Percentiles rank a stretch among this genome's conserved stretches.
Conservation (phyloP, 2,888 invertebrate species). For the Andricus quercusramuli region DNA sequence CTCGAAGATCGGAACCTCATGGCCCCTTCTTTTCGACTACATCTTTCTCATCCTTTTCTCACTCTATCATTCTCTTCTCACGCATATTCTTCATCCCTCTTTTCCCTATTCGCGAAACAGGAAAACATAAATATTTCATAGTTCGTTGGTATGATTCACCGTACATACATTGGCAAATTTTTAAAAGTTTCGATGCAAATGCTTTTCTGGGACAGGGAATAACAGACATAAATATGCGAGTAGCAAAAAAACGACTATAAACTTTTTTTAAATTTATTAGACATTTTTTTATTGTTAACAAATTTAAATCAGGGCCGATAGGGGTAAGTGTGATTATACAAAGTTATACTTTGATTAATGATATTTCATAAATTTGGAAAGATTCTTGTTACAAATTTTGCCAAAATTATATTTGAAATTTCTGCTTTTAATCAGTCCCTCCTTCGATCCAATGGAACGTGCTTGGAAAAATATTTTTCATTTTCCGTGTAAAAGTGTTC, state of each 20-base stretch:
- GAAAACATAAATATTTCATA: constrained; percentile 73
- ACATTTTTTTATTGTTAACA: not conserved
- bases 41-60: constrained; percentile 50
- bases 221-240: constrained; percentile 2
- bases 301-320: not conserved
- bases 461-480: too few relatives aligned
- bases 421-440: too few relatives aligned
- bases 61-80: not conserved
- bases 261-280: not conserved
- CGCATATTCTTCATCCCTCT: constrained; percentile 18
- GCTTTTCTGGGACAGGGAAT: constrained; percentile 46
- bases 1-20: constrained; percentile 52
- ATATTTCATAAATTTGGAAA: too few relatives aligned
- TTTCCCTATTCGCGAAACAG: constrained; percentile 54
- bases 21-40: constrained; percentile 23
- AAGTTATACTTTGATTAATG: too few relatives aligned
- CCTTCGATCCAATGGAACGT: too few relatives aligned
- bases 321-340: too few relatives aligned
- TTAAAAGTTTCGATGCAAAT: constrained; percentile 49
- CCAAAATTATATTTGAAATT: too few relatives aligned
- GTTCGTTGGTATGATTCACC: constrained; percentile 50
- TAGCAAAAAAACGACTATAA: not conserved
- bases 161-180: constrained; percentile 39
- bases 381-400: too few relatives aligned
- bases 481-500: too few relatives aligned